Evolutionary conservation across 2,113 vertebrate species (phyloP).

Genomic region (Phrynosoma platyrhinos): DNA sequence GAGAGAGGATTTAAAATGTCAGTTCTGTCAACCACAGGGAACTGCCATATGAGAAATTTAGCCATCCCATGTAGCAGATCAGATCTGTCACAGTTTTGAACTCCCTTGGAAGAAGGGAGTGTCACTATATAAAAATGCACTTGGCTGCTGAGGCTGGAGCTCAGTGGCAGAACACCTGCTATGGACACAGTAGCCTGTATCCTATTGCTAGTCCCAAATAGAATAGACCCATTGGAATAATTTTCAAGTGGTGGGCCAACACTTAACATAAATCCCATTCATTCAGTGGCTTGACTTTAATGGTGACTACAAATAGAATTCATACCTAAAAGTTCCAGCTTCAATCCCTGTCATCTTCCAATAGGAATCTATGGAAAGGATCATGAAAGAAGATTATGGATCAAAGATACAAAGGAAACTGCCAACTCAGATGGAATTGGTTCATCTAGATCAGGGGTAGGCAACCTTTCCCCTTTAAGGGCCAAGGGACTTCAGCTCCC

Average conservation of each 20-base stretch:
- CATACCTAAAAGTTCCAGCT: neutral
- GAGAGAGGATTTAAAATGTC: neutral
- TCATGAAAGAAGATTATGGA: too few relatives aligned
- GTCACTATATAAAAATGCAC: neutral
- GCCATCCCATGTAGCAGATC: neutral
- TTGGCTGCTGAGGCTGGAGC: neutral
- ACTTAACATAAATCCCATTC: too few relatives aligned
- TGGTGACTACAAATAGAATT: too few relatives aligned
- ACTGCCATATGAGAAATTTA: neutral
- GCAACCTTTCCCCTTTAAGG: too few relatives aligned
- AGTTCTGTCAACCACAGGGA: neutral
- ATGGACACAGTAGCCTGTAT: too few relatives aligned
- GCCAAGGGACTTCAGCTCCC: too few relatives aligned
- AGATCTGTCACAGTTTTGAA: neutral
- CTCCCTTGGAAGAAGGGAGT: neutral
- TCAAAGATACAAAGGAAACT: neutral
- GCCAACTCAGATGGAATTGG: neutral
- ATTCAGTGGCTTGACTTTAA: too few relatives aligned
- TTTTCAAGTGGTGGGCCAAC: too few relatives aligned
- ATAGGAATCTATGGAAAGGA: neutral
- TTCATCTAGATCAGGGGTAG: too few relatives aligned
- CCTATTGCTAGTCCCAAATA: too few relatives aligned
- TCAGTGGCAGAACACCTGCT: too few relatives aligned
- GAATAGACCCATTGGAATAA: too few relatives aligned
- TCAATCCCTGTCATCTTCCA: neutral